phyloP scores from a whole-genome alignment of 2,888 invertebrate genomes.

The Tetropium fuscum region DNA sequence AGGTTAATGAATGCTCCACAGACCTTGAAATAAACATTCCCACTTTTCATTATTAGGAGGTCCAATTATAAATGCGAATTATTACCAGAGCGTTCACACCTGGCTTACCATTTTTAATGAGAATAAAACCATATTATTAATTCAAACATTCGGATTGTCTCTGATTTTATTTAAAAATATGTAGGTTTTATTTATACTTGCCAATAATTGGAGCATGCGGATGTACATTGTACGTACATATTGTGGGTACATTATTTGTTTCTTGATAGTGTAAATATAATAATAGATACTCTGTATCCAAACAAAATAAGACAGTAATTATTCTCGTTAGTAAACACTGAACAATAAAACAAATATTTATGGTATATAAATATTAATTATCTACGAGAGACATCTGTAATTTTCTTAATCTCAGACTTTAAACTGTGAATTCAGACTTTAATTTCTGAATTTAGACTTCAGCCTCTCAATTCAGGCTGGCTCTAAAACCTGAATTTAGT shows the following conservation, averaged over 20 bases:
- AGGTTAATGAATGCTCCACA: slow-evolving; percentile 65
- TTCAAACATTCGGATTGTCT: slow-evolving; percentile 32
- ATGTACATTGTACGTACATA: too few relatives aligned
- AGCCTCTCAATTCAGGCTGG: too few relatives aligned
- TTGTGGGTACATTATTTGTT: not conserved
- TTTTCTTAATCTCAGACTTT: too few relatives aligned
- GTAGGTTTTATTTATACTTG: slow-evolving; percentile 20
- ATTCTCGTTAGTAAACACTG: too few relatives aligned
- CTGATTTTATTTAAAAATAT: slow-evolving; percentile 13
- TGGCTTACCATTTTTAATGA: slow-evolving; percentile 46
- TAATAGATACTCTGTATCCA: slow-evolving; percentile 1
- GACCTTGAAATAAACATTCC: slow-evolving; percentile 59
- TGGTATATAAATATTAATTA: too few relatives aligned
- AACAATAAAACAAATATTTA: too few relatives aligned
- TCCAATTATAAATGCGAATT: slow-evolving; percentile 57
- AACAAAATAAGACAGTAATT: too few relatives aligned
- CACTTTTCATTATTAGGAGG: slow-evolving; percentile 49
- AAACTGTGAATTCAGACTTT: too few relatives aligned
- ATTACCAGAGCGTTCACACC: slow-evolving; percentile 60
- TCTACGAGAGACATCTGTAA: too few relatives aligned
- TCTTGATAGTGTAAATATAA: slow-evolving; percentile 1
- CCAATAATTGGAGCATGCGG: slow-evolving; percentile 22
- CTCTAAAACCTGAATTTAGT: too few relatives aligned
- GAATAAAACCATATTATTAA: slow-evolving; percentile 31
- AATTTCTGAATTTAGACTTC: too few relatives aligned